phyloP scores from a whole-genome alignment of 2,113 vertebrate species.

The Mesembrinibis cayennensis region DNA sequence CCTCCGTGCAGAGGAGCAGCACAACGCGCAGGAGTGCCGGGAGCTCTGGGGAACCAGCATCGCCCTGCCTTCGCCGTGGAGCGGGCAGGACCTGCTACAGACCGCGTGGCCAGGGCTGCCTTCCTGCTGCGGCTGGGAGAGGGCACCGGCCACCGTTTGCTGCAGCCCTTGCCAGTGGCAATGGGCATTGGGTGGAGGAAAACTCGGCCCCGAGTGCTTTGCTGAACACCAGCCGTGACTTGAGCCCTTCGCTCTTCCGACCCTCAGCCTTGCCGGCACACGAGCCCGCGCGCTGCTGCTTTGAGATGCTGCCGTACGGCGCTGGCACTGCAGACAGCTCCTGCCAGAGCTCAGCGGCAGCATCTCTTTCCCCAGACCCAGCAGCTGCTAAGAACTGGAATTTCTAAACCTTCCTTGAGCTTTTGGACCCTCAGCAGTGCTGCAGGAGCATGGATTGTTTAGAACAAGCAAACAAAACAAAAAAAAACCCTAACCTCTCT shows the following conservation, averaged over 20 bases:
- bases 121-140: not conserved
- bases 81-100: not conserved
- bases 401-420: not conserved
- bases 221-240: not conserved
- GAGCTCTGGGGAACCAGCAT: not conserved
- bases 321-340: not conserved
- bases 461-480: not conserved
- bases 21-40: rapidly evolving
- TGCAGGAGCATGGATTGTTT: not conserved
- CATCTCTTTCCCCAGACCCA: not conserved
- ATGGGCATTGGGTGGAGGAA: rapidly evolving
- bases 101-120: not conserved
- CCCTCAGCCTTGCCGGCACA: not conserved
- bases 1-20: not conserved
- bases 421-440: not conserved
- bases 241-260: rapidly evolving
- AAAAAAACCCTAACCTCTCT: not conserved
- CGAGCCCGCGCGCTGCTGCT: rapidly evolving
- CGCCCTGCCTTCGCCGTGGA: rapidly evolving
- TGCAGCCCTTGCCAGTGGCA: not conserved
- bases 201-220: not conserved
- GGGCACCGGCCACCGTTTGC: not conserved
- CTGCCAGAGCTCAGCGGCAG: not conserved
- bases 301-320: not conserved
- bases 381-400: not conserved